Base-by-base conservation (phyloP, 2,888 invertebrate genomes). In the Terebella lapidaria region DNA sequence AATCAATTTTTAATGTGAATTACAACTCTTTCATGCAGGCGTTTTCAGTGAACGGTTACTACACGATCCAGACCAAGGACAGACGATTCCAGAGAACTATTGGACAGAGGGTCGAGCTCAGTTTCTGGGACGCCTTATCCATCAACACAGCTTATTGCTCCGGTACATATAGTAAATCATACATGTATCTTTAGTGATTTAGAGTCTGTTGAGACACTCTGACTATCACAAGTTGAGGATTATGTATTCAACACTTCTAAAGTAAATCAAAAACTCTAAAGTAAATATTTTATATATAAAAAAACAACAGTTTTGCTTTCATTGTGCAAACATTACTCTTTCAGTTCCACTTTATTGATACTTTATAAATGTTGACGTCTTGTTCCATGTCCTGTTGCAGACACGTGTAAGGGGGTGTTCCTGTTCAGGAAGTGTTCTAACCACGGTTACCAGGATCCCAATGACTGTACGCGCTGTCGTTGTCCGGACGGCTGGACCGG, bases 381-480 rank as follows among this genome's bases (percentile, higher is more conserved):
- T 10, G 10, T n/a, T 35, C 42, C n/a, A n/a, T n/a, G 10, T 35
- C 42, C 10, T n/a, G n/a, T n/a, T n/a, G 35, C 24, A 49, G 49
- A 49, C 24, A 49, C 24, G 49, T 49, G 49, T 22, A 22, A 49
- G 15, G 49, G 24, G 5, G 18, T n/a, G 24, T 5, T n/a, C 18
- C 22, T 49, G 49, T 5, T 20, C 5, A 10, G 24, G 22, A 5
- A 15, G 18, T 49, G 49, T 24, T 5, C 10, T 20, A 15, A 49
- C 49, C 15, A 22, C 49, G 49, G 49, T 5, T 49, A 49, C 24
- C 49, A 49, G 49, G 49, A 49, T 22, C 49, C 49, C 24, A 49
- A 49, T 24, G 22, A 49, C 49, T 49, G 49, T 22, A 5, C 49
- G n/a, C 10, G 22, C 5, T 49, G 49, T 22, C 10, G 5, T 5